Evolutionary conservation across 1,140 invertebrate species (phyloP).

Genomic region (Scaptomyza hsui): DNA sequence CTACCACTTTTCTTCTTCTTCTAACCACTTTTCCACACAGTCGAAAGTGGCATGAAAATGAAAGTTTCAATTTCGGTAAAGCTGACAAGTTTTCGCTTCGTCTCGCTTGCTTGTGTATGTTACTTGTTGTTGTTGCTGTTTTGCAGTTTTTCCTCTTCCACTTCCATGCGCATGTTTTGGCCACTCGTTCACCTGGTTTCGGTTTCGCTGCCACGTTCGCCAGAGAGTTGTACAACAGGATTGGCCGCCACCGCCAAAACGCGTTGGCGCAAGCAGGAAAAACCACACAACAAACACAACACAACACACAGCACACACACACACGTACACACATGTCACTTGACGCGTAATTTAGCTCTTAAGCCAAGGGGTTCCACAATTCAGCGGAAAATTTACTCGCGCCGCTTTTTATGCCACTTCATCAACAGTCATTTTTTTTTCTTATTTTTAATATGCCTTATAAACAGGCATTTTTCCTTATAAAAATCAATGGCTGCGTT

Average conservation of each 20-base stretch:
- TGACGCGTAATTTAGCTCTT: slow-evolving; percentile 46
- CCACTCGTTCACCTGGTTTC: slow-evolving; percentile 76
- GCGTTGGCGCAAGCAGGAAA: slow-evolving; percentile 68
- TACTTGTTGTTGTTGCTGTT: slow-evolving; percentile 22
- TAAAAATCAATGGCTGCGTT: slow-evolving; percentile 44
- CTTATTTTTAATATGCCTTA: slow-evolving; percentile 30
- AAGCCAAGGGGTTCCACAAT: slow-evolving; percentile 29
- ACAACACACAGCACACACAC: slow-evolving; percentile 26
- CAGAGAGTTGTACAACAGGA: slow-evolving; percentile 72
- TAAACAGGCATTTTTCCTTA: slow-evolving; percentile 25
- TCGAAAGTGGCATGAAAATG: slow-evolving; percentile 63
- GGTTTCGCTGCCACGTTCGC: slow-evolving; percentile 55
- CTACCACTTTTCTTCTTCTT: slow-evolving; percentile 4
- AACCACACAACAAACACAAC: slow-evolving; percentile 56
- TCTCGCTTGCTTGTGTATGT: neutral
- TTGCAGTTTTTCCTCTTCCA: slow-evolving; percentile 58
- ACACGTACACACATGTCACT: slow-evolving; percentile 18
- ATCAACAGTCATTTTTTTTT: no score
- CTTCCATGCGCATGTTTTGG: slow-evolving; percentile 68
- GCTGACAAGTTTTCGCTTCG: slow-evolving; percentile 62
- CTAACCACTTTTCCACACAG: slow-evolving; percentile 40
- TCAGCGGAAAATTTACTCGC: slow-evolving; percentile 50
- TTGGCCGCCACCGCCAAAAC: slow-evolving; percentile 55
- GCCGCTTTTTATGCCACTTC: slow-evolving; percentile 35
- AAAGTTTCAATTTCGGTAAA: slow-evolving; percentile 63